Base-by-base conservation (phyloP, 2,797 vertebrate genomes). In the Falco biarmicus region DNA sequence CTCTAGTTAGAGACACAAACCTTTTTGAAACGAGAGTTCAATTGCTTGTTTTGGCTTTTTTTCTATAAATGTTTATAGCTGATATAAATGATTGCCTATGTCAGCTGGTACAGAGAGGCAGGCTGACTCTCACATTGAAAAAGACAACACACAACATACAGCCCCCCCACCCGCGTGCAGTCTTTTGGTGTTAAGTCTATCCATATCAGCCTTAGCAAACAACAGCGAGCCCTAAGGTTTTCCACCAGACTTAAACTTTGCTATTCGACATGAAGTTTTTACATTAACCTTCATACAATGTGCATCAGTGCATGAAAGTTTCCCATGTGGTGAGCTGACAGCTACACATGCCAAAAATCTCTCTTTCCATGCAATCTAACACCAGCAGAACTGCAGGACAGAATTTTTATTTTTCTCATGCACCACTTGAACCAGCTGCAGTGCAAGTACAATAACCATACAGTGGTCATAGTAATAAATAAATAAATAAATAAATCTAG, bases 321-420 rank as follows among this genome's bases (percentile, higher is more conserved):
- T 98, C 98, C 97, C 96, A 86, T 78, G 98, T 95, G 97, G 95
- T 95, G 97, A 98, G 97, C 98, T 98, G 98, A 98, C 97, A 98
- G 98, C 95, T 94, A 97, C 97, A 95, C 95, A 90, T 97, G 98
- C 98, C 98, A 98, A 98, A 97, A 97, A 96, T 96, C 97, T 97
- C 98, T 98, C 98, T 97, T 98, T 95, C 98, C 98, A 94, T 97
- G 96, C 97, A 98, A 96, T 97, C 98, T 98, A 98, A 95, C 97
- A 97, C 97, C 98, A 97, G 97, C 96, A 98, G 97, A 98, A 94
- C 97, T 89, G 94, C 97, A 87, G 84, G 84, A 37, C 10, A n/a
- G 41, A 29, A 11, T 59, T 86, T 43, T 26, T 88, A 24, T 56
- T 79, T 21, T 24, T 32, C 61, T 87, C 65, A 4, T 15, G 39